Percentiles rank a stretch among this genome's conserved stretches.
Evolutionary conservation across 2,797 vertebrate species (phyloP).

Genomic region (Poliocrania exsul): DNA sequence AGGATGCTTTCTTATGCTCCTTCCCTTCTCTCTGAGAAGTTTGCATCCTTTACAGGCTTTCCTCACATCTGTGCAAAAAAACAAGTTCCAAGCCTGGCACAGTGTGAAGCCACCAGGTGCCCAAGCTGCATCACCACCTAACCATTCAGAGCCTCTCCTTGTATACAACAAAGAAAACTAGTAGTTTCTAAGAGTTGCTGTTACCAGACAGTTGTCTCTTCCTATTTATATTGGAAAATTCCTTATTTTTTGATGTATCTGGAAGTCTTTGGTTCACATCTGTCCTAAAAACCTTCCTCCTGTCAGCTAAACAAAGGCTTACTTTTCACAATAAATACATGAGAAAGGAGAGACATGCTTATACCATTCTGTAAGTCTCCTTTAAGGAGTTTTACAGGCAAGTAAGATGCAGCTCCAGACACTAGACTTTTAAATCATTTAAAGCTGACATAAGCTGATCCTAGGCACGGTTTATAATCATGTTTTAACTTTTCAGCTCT

Average conservation of each 20-base stretch:
- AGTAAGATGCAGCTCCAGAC: constrained; percentile 37
- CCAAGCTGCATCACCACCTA: not conserved
- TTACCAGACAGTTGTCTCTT: not conserved
- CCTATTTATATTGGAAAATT: not conserved
- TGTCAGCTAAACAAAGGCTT: constrained; percentile 35
- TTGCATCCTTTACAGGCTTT: not conserved
- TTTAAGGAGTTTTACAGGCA: constrained; percentile 40
- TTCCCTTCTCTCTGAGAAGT: not conserved
- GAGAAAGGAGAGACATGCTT: not conserved
- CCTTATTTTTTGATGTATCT: not conserved
- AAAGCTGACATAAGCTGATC: constrained; percentile 55
- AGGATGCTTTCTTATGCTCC: constrained; percentile 30
- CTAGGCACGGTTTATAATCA: constrained; percentile 27
- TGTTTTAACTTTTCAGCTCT: constrained; percentile 45
- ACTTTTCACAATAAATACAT: constrained; percentile 9
- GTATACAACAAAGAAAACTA: not conserved
- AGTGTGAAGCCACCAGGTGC: not conserved
- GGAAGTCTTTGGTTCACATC: not conserved
- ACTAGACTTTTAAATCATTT: constrained; percentile 61
- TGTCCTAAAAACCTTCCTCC: constrained; percentile 5
- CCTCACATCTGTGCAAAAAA: not conserved
- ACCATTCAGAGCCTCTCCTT: not conserved
- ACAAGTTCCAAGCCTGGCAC: not conserved
- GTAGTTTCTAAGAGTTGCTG: not conserved
- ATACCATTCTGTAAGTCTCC: not conserved